phyloP scores from a whole-genome alignment of 1,140 invertebrate species.

The Cryptotermes secundus region DNA sequence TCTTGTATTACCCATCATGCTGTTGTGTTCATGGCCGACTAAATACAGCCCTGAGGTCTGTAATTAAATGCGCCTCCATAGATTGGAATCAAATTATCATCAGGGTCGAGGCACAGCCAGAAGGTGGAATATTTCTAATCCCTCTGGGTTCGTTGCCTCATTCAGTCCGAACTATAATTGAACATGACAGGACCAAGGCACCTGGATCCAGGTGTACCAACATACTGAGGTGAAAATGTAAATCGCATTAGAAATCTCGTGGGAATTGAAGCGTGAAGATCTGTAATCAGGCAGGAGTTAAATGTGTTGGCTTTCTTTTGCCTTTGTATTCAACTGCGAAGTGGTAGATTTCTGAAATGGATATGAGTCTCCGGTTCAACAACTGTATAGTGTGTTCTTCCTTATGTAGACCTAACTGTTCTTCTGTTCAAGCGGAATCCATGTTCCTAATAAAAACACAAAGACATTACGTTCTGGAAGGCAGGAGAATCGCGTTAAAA shows the following conservation, averaged over 20 bases:
- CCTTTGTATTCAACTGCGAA: background rate
- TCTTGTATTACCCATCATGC: background rate
- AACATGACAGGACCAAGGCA: constrained; percentile 14
- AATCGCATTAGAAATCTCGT: background rate
- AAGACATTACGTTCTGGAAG: too few relatives aligned
- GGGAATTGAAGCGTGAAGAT: background rate
- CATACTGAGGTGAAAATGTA: background rate
- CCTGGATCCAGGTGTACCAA: background rate
- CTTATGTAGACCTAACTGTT: too few relatives aligned
- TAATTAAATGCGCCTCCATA: constrained; percentile 26
- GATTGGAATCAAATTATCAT: constrained; percentile 28
- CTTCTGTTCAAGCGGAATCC: too few relatives aligned
- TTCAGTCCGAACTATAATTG: constrained; percentile 21
- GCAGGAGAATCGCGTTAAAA: too few relatives aligned
- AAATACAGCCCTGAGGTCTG: constrained; percentile 23
- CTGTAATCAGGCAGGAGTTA: background rate
- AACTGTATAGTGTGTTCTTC: too few relatives aligned
- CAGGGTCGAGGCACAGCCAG: constrained; percentile 12
- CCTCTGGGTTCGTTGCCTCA: background rate
- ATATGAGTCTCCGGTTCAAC: too few relatives aligned
- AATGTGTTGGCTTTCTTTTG: background rate
- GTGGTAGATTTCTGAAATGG: background rate
- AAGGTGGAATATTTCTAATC: constrained; percentile 21
- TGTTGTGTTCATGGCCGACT: background rate
- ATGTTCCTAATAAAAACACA: too few relatives aligned